phyloP scores from a whole-genome alignment of 1,140 invertebrate genomes.

The Geopemphigus sp. region DNA sequence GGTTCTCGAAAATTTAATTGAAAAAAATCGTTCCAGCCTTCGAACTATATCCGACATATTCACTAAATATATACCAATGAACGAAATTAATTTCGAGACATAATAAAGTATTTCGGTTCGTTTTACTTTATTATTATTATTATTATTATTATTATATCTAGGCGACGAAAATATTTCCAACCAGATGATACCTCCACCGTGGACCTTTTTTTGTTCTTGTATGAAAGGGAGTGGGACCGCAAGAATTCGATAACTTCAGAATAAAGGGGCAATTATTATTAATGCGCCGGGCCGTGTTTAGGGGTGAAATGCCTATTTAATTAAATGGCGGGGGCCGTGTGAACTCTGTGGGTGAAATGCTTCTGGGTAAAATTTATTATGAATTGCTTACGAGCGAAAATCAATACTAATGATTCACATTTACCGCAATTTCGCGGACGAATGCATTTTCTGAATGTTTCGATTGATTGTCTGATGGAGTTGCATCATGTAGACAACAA shows the following conservation, averaged over 20 bases:
- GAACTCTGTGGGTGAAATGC: conserved; percentile 33
- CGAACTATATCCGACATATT: too few relatives aligned
- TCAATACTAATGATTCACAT: conserved; percentile 43
- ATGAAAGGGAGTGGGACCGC: neutral
- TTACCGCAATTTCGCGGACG: conserved; percentile 30
- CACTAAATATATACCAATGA: too few relatives aligned
- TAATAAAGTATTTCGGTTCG: neutral
- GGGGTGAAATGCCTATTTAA: conserved; percentile 41
- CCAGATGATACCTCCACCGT: neutral
- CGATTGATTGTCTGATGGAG: conserved; percentile 30
- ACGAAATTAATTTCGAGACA: too few relatives aligned
- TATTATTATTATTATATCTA: too few relatives aligned
- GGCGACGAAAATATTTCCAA: neutral
- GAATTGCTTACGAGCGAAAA: conserved; percentile 45
- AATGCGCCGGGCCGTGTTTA: conserved; percentile 13
- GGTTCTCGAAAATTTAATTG: too few relatives aligned
- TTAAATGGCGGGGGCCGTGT: conserved; percentile 40
- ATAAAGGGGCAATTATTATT: conserved; percentile 42
- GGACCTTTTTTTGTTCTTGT: neutral
- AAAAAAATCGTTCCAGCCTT: too few relatives aligned
- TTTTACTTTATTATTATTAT: neutral
- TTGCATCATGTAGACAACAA: neutral
- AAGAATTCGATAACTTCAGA: conserved; percentile 20
- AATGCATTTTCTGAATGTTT: conserved; percentile 26
- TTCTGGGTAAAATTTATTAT: conserved; percentile 37